Base-by-base conservation (phyloP, 2,113 vertebrate species). In the Caretta caretta region DNA sequence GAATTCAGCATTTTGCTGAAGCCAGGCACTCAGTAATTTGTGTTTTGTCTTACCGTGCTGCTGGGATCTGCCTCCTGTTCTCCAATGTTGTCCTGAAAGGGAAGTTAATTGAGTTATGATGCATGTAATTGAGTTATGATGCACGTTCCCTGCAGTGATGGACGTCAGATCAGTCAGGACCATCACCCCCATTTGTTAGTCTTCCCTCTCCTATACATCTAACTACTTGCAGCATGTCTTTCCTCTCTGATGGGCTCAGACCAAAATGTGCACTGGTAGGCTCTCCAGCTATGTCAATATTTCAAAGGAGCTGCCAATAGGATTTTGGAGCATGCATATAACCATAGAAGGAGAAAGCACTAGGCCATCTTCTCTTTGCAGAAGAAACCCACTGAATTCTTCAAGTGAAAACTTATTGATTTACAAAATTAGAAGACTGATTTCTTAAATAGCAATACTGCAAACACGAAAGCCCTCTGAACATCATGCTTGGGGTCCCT, bases 391-490 rank as follows among this genome's bases (percentile, higher is more conserved):
- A 38, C 69, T 42, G 22, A 35, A 84, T 90, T 92, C 81, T 49
- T 48, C 83, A 69, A 75, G 86, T 35, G 8, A 87, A 91, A 91
- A 9, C 27, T 4, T 35, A 62, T 62, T 51, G 10, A 19, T 90
- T 93, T 53, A 90, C 78, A 84, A 84, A 95, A 84, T 75, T 35
- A 90, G 38, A 83, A 46, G 49, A 22, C 22, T 31, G 50, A 5
- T 94, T 88, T 79, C 90, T 94, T 85, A 96, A 92, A 90, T 12
- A 5, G 51, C 49, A 94, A 46, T 2, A 6, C 10, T 59, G 50
- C 83, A 86, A 88, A 78, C 35, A 78, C 11, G 29, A 90, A 94
- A 95, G 85, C 25, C 83, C 59, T 84, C 86, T 85, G 87, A 85
- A 27, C 17, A 88, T 35, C 69, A 12, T 46, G 86, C 59, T 92